These are phyloP conservation scores for Pheucticus melanocephalus DNA, from an alignment of 2,113 vertebrate genomes.

Conservation along the genomic window DNA sequence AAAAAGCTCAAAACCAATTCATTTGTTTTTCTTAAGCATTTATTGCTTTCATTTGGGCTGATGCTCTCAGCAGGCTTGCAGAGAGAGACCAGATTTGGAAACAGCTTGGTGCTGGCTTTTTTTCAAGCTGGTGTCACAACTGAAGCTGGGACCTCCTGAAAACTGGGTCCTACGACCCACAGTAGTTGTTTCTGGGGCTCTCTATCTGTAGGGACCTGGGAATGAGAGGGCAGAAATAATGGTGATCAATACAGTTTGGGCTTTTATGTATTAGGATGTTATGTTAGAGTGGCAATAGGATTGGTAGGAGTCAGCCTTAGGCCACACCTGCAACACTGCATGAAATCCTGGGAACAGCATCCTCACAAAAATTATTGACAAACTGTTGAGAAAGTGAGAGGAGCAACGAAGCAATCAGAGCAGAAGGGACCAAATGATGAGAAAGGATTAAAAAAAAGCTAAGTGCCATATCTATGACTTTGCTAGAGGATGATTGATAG, in stretches of 20 bases:
- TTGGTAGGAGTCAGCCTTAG: neutral
- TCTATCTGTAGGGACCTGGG: neutral
- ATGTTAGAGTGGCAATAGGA: neutral
- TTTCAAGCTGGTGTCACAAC: neutral
- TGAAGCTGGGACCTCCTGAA: neutral
- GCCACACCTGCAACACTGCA: neutral
- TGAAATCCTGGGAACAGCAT: neutral
- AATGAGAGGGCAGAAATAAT: neutral
- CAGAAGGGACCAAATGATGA: conserved; percentile 48
- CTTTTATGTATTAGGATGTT: neutral
- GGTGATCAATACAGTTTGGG: neutral
- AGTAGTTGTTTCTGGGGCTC: neutral
- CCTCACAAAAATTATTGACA: neutral
- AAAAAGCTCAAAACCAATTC: neutral
- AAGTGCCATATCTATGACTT: conserved; percentile 27
- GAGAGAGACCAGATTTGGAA: neutral
- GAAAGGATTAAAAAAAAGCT: conserved; percentile 45
- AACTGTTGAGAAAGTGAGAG: conserved; percentile 28
- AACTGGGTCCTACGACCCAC: neutral
- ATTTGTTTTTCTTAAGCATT: neutral
- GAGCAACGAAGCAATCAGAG: conserved; percentile 27
- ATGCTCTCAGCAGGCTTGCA: neutral
- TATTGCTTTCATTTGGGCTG: neutral
- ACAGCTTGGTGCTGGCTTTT: neutral
- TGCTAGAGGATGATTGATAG: conserved; percentile 43